Percentiles rank a stretch among this genome's conserved stretches.
These are phyloP conservation scores for Ophraella communa DNA, from an alignment of 2,888 invertebrate species.

Conservation along the genomic window DNA sequence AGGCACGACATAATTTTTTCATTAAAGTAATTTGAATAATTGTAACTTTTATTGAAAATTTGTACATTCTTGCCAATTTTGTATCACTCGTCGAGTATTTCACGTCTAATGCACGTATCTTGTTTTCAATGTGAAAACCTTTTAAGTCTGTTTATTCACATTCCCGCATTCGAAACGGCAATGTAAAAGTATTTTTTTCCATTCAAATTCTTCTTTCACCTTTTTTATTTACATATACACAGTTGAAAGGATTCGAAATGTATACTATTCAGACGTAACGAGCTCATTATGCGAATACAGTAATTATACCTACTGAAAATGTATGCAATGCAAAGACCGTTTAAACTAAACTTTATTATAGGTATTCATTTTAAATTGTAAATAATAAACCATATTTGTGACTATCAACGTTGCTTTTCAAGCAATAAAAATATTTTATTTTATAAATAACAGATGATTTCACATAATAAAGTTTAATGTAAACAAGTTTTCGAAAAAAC, in stretches of 20 bases:
- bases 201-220: constrained; percentile 21
- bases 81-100: constrained; percentile 6
- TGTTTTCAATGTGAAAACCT: constrained; percentile 23
- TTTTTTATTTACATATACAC: constrained; percentile 24
- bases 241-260: constrained; percentile 24
- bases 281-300: constrained; percentile 23
- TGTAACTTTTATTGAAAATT: neutral
- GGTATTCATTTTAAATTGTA: neutral
- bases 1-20: constrained; percentile 1
- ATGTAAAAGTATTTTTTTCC: constrained; percentile 25
- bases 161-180: constrained; percentile 23
- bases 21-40: neutral
- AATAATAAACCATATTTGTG: too few species aligned
- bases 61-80: neutral
- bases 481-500: too few species aligned
- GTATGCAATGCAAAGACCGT: constrained; percentile 2
- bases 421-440: too few species aligned
- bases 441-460: too few species aligned
- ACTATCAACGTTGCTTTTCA: too few species aligned
- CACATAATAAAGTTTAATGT: too few species aligned
- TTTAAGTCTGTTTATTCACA: constrained; percentile 23
- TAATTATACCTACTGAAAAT: constrained; percentile 14
- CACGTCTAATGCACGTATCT: constrained; percentile 21
- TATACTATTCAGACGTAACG: constrained; percentile 22
- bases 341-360: constrained; percentile 4